Conservation (phyloP, 2,113 vertebrate species). For the Gadus macrocephalus region DNA sequence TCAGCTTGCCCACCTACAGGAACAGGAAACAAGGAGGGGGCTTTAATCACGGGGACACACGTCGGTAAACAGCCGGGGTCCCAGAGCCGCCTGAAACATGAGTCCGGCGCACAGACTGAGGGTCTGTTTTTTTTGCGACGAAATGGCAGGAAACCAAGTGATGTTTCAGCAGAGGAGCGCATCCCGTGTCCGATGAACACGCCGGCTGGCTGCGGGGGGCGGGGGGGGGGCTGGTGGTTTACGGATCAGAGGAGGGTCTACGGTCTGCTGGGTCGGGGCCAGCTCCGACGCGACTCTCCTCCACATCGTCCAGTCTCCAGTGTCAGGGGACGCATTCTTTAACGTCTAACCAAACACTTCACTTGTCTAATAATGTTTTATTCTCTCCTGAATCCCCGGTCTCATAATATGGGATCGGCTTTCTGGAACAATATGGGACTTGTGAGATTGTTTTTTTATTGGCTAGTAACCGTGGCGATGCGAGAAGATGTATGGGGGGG, state of each 20-base stretch:
- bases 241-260: too few species aligned
- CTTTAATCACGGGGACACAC: constrained; percentile 62
- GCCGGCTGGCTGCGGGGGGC: too few species aligned
- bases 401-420: not conserved
- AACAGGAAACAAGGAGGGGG: constrained; percentile 57
- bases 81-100: constrained; percentile 51
- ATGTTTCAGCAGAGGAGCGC: constrained; percentile 50
- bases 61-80: constrained; percentile 58
- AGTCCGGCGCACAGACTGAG: constrained; percentile 59
- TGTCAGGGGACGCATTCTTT: too few species aligned
- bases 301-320: too few species aligned
- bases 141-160: constrained; percentile 47
- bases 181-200: constrained; percentile 52
- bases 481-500: too few species aligned
- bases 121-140: constrained; percentile 52
- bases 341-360: too few species aligned
- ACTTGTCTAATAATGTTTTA: not conserved
- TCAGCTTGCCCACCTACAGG: constrained; percentile 91
- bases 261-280: too few species aligned
- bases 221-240: too few species aligned
- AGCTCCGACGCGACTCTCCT: too few species aligned
- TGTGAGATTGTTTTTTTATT: constrained; percentile 35
- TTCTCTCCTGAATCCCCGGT: not conserved
- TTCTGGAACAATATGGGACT: too few species aligned
- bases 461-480: too few species aligned